phyloP scores from a whole-genome alignment of 2,113 vertebrate species.

The Syngnathus typhle region DNA sequence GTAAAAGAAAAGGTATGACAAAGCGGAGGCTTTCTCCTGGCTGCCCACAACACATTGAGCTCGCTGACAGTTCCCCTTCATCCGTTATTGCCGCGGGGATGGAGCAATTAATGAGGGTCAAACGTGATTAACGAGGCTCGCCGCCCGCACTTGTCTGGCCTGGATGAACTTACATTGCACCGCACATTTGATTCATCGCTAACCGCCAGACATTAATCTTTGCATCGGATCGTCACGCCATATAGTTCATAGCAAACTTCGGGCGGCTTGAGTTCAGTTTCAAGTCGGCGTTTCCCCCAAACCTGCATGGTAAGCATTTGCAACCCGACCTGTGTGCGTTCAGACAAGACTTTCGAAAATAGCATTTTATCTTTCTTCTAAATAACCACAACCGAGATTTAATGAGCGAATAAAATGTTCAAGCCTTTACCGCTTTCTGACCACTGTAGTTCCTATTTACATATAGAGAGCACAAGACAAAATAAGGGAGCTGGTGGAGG shows the following conservation, averaged over 20 bases:
- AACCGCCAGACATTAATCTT: slow-evolving; percentile 24
- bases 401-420: background rate
- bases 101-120: slow-evolving; percentile 33
- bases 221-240: slow-evolving; percentile 19
- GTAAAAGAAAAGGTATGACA: background rate
- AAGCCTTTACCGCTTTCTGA: background rate
- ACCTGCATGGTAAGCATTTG: background rate
- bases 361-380: background rate
- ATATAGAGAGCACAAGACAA: background rate
- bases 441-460: background rate
- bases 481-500: background rate
- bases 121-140: slow-evolving; percentile 33
- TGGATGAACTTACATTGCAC: slow-evolving; percentile 40
- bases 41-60: slow-evolving; percentile 5
- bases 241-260: background rate
- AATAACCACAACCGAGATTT: background rate
- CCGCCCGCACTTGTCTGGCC: slow-evolving; percentile 34
- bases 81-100: slow-evolving; percentile 21
- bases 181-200: slow-evolving; percentile 34
- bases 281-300: background rate
- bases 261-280: background rate
- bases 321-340: background rate
- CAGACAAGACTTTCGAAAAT: background rate
- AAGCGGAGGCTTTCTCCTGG: background rate
- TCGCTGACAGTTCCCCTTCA: slow-evolving; percentile 14